Evolutionary conservation across 1,140 invertebrate species (phyloP).

Genomic region (Agrypnia vestita): DNA sequence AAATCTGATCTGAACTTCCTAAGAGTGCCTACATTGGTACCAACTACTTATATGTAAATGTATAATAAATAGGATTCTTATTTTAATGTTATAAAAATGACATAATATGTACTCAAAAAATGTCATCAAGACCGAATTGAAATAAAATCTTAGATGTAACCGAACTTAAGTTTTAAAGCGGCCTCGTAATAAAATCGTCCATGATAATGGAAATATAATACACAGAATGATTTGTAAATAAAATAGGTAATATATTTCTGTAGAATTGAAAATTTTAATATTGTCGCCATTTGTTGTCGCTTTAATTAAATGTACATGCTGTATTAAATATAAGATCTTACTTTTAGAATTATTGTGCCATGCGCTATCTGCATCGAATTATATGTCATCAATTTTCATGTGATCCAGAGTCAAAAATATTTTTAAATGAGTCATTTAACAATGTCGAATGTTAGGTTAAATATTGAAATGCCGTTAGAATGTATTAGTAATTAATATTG

Average conservation of each 20-base stretch:
- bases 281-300: no score
- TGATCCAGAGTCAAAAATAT: neutral
- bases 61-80: neutral
- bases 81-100: neutral
- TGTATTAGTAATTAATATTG: neutral
- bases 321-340: neutral
- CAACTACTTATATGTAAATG: neutral
- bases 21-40: neutral
- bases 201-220: no score
- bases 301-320: neutral
- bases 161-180: neutral
- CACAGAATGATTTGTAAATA: no score
- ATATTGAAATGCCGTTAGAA: neutral
- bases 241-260: no score
- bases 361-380: neutral
- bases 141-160: neutral
- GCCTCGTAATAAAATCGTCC: neutral
- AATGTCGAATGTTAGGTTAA: neutral
- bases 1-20: slow-evolving; percentile 21
- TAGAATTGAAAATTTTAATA: no score
- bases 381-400: neutral
- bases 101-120: neutral
- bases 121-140: neutral
- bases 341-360: neutral
- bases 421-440: neutral